A percentile compares a stretch with the other conserved stretches of the same genome.
Conservation (phyloP, 2,113 vertebrate genomes). For the Eidolon helvum region DNA sequence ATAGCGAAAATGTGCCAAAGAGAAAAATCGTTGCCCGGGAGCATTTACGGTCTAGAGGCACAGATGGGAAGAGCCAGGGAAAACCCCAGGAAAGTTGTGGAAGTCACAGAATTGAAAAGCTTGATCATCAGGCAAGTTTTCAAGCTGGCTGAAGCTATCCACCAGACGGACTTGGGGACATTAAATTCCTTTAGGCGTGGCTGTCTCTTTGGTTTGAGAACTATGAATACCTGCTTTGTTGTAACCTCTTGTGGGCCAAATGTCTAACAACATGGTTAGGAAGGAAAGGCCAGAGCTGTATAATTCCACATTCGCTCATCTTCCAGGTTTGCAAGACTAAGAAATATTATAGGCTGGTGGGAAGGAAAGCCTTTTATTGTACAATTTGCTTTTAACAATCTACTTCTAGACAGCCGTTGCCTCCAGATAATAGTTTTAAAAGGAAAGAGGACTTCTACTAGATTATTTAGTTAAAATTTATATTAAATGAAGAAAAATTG, state of each 20-base stretch:
- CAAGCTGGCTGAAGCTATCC: background rate
- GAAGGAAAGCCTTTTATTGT: background rate
- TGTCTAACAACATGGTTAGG: background rate
- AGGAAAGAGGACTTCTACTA: background rate
- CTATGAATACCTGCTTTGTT: background rate
- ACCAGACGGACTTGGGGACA: background rate
- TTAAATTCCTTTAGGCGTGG: background rate
- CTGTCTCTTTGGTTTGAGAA: background rate
- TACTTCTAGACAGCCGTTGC: background rate
- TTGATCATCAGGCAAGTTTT: background rate
- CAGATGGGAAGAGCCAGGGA: background rate
- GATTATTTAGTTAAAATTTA: background rate
- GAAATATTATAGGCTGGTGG: fast-evolving
- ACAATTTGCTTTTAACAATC: background rate
- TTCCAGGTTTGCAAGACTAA: background rate
- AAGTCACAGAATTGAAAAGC: background rate
- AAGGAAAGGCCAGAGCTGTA: background rate
- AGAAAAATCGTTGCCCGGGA: background rate
- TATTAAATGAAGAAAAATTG: background rate
- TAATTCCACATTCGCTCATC: background rate
- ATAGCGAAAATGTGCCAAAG: background rate
- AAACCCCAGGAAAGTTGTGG: background rate
- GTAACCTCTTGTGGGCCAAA: background rate
- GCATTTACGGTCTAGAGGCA: background rate
- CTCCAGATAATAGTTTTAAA: background rate